These are phyloP conservation scores for Rhegmatorhina hoffmannsi DNA, from an alignment of 2,113 vertebrate species.

Conservation along the genomic window DNA sequence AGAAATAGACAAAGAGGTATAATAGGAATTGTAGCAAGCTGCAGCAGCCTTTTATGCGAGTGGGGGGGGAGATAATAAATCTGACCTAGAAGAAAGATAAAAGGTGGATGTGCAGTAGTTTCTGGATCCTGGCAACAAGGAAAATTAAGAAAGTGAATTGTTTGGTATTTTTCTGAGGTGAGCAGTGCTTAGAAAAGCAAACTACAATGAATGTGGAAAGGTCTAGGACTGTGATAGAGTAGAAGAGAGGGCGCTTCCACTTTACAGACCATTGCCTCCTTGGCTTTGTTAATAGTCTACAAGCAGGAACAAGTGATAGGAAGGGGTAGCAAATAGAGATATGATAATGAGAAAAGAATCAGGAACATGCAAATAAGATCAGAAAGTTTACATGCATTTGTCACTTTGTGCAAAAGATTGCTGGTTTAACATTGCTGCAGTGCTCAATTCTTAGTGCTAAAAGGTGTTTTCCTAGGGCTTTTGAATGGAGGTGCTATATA, in stretches of 20 bases:
- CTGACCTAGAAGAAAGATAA: not conserved
- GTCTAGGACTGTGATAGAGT: not conserved
- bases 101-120: not conserved
- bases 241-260: not conserved
- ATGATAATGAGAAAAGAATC: not conserved
- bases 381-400: accelerated
- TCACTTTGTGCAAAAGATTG: not conserved
- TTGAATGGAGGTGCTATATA: not conserved
- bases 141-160: not conserved
- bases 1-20: not conserved
- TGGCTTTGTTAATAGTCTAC: not conserved
- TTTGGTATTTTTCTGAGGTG: not conserved
- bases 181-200: not conserved
- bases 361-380: not conserved
- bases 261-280: accelerated
- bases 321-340: not conserved
- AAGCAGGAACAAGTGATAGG: not conserved
- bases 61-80: not conserved
- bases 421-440: not conserved
- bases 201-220: not conserved
- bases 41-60: not conserved
- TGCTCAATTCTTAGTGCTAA: not conserved
- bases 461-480: not conserved
- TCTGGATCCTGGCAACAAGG: not conserved
- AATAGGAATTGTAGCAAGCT: not conserved